Conservation (phyloP, 2,888 invertebrate species). For the Cryptocheilus praepositus region DNA sequence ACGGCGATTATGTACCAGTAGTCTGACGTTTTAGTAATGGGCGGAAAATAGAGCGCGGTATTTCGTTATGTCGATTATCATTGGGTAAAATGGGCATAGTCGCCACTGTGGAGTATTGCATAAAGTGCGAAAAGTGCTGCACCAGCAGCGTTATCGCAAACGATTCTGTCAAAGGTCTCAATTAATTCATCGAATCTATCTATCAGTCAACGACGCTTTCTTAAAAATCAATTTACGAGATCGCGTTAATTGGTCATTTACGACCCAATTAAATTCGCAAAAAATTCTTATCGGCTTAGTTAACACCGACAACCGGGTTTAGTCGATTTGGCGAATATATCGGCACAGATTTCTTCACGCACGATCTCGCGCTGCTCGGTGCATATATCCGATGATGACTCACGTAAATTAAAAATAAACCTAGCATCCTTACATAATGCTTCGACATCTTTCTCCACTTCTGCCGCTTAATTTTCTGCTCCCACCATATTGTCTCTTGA, state of each 20-base stretch:
- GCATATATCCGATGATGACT: slow-evolving; percentile 27
- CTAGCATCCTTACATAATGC: slow-evolving; percentile 37
- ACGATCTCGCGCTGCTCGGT: neutral
- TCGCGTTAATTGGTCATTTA: no score
- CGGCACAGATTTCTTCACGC: no score
- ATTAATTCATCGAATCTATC: slow-evolving; percentile 31
- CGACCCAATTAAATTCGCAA: no score
- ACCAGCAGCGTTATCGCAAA: slow-evolving; percentile 6
- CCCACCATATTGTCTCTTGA: no score
- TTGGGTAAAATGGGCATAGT: no score
- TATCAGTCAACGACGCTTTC: slow-evolving; percentile 43
- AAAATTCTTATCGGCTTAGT: no score
- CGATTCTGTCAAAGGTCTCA: slow-evolving; percentile 31
- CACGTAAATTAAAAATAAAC: slow-evolving; percentile 36
- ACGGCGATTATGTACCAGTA: no score
- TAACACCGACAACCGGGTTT: neutral
- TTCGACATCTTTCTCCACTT: slow-evolving; percentile 19
- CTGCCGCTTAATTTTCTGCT: slow-evolving; percentile 7
- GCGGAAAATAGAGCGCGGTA: no score
- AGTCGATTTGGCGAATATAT: neutral
- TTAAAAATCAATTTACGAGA: slow-evolving; percentile 41
- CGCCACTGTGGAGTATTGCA: neutral
- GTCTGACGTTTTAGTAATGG: no score
- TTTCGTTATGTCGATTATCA: no score
- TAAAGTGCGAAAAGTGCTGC: neutral